Evolutionary conservation across 2,113 vertebrate genomes (phyloP).

Genomic region (Dissostichus mawsoni): DNA sequence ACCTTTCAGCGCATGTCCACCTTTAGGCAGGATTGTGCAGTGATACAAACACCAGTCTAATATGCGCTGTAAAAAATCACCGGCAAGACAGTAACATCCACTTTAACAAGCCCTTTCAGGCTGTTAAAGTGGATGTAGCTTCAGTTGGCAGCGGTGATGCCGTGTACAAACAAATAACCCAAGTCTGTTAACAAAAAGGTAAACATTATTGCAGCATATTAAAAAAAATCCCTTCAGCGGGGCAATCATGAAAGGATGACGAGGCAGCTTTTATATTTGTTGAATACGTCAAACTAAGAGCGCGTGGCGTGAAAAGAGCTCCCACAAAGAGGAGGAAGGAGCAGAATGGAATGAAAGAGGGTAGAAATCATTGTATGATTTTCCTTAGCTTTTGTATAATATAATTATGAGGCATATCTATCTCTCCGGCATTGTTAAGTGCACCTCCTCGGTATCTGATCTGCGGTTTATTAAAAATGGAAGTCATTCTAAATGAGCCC

Average conservation of each 20-base stretch:
- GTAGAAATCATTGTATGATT: slow-evolving; percentile 43
- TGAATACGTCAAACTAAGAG: slow-evolving; percentile 52
- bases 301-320: slow-evolving; percentile 26
- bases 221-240: slow-evolving; percentile 26
- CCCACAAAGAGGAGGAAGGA: slow-evolving; percentile 51
- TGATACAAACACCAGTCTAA: slow-evolving; percentile 12
- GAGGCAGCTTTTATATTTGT: slow-evolving; percentile 59
- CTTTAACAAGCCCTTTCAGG: slow-evolving; percentile 55
- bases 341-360: slow-evolving; percentile 36
- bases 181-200: slow-evolving; percentile 56
- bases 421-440: slow-evolving; percentile 74
- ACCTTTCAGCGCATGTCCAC: slow-evolving; percentile 34
- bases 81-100: slow-evolving; percentile 23
- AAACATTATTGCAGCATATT: slow-evolving; percentile 52
- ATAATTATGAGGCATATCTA: slow-evolving; percentile 79
- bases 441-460: slow-evolving; percentile 75
- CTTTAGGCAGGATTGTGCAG: slow-evolving; percentile 23
- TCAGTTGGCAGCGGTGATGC: slow-evolving; percentile 54
- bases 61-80: slow-evolving; percentile 47
- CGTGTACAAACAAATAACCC: slow-evolving; percentile 59
- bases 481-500: slow-evolving; percentile 82
- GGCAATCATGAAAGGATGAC: slow-evolving; percentile 51
- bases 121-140: slow-evolving; percentile 26
- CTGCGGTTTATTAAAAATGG: slow-evolving; percentile 86
- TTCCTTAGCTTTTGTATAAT: slow-evolving; percentile 64